Evolutionary conservation across 2,113 vertebrate species (phyloP).

Genomic region (Muntiacus reevesi): DNA sequence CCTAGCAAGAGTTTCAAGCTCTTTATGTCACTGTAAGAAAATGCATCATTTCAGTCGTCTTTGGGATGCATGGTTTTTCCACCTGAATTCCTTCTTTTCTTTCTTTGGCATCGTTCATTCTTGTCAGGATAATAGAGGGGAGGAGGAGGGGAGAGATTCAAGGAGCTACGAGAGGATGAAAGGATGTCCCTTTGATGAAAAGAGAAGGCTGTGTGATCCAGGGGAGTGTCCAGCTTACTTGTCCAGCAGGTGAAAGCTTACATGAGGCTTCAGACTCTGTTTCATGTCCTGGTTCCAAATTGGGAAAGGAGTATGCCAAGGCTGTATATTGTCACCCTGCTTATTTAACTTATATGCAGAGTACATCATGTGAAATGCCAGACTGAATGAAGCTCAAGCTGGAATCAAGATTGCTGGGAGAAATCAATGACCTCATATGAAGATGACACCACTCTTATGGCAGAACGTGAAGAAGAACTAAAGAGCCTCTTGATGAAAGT

Average conservation of each 20-base stretch:
- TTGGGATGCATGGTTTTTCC: neutral
- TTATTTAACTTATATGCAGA: neutral
- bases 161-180: neutral
- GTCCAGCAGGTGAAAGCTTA: neutral
- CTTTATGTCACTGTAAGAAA: neutral
- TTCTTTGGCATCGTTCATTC: neutral
- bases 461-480: neutral
- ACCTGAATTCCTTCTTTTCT: neutral
- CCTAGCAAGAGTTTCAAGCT: neutral
- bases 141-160: neutral
- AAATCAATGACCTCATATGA: neutral
- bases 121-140: neutral
- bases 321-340: neutral
- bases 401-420: neutral
- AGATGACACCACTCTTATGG: neutral
- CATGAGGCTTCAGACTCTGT: slow-evolving; percentile 5
- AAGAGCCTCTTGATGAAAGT: neutral
- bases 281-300: neutral
- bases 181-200: neutral
- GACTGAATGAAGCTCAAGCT: neutral
- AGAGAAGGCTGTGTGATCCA: neutral
- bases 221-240: neutral
- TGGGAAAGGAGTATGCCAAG: neutral
- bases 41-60: neutral
- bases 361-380: neutral